Evolutionary conservation across 2,888 invertebrate genomes (phyloP).

Genomic region (Graphium colonna): DNA sequence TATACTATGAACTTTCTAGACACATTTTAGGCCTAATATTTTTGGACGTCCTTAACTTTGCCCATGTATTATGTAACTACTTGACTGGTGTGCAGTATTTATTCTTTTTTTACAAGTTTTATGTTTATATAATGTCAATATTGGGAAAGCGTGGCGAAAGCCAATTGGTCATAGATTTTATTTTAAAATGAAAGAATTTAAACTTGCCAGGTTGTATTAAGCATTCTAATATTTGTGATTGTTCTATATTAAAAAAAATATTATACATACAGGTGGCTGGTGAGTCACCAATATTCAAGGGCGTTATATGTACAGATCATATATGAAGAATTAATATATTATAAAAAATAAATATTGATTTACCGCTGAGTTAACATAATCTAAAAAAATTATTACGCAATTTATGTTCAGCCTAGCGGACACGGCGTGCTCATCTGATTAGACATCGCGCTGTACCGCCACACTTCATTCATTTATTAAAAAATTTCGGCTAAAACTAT

Average conservation of each 20-base stretch:
- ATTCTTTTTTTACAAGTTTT: conserved; percentile 33
- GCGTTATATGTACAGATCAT: too few relatives aligned
- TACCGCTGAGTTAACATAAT: too few relatives aligned
- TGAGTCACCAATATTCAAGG: too few relatives aligned
- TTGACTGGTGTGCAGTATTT: conserved; percentile 67
- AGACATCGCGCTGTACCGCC: too few relatives aligned
- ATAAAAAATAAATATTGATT: too few relatives aligned
- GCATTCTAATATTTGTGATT: neutral
- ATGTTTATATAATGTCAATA: conserved; percentile 4
- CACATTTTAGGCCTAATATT: conserved; percentile 59
- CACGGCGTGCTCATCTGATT: too few relatives aligned
- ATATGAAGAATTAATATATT: too few relatives aligned
- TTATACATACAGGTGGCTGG: too few relatives aligned
- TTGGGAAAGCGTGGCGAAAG: neutral
- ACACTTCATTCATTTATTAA: too few relatives aligned
- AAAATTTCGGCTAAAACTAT: too few relatives aligned
- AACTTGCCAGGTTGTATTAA: neutral
- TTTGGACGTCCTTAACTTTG: conserved; percentile 63
- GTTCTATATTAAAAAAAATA: neutral
- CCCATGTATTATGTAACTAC: conserved; percentile 48
- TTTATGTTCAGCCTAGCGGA: too few relatives aligned
- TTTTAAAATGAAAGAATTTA: neutral
- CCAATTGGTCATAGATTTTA: neutral
- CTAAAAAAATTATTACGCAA: too few relatives aligned
- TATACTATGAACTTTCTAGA: conserved; percentile 60